phyloP scores from a whole-genome alignment of 2,113 vertebrate species.

The Nesogale talazaci region DNA sequence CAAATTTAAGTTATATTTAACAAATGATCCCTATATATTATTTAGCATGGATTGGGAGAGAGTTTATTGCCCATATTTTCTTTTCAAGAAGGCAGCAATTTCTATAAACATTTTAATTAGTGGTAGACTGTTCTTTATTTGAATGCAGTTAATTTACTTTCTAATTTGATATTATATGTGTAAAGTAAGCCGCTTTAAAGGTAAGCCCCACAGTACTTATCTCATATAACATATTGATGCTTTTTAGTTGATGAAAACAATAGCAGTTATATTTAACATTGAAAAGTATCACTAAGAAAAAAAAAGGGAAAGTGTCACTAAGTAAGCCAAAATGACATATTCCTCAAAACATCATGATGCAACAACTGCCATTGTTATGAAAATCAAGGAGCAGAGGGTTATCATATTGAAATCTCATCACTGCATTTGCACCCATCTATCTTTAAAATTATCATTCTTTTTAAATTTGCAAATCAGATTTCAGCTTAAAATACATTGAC shows the following conservation, averaged over 20 bases:
- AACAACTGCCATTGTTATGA: background rate
- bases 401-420: constrained; percentile 18
- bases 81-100: background rate
- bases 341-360: background rate
- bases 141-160: constrained; percentile 27
- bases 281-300: background rate
- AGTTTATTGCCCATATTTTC: background rate
- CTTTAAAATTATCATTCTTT: constrained; percentile 49
- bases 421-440: background rate
- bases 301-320: background rate
- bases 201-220: too few species aligned
- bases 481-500: constrained; percentile 36
- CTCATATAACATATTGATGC: background rate
- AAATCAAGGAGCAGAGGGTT: background rate
- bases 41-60: background rate
- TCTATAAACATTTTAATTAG: constrained; percentile 19
- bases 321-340: background rate
- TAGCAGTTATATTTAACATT: background rate
- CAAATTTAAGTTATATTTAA: background rate
- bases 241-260: constrained; percentile 8
- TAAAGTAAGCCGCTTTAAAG: background rate
- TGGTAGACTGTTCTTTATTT: background rate
- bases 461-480: constrained; percentile 62
- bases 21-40: background rate
- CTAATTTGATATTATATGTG: background rate